Percentiles rank a stretch among this genome's conserved stretches.
Evolutionary conservation across 2,113 vertebrate genomes (phyloP).

Genomic region (Callopanchax toddi): DNA sequence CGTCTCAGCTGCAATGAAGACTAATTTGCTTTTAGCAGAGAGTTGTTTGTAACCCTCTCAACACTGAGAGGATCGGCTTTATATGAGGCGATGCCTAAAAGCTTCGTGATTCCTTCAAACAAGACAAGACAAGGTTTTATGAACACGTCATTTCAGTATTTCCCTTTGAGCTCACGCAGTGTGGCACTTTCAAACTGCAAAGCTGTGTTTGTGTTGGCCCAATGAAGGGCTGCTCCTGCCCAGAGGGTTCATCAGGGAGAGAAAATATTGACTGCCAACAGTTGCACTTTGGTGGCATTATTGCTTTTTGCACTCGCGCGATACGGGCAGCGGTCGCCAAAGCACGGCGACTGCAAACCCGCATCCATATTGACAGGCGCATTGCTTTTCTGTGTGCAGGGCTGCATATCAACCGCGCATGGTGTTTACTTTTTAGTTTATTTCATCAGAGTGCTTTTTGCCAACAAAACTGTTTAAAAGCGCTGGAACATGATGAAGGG

Average conservation of each 20-base stretch:
- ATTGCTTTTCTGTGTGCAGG: constrained; percentile 39
- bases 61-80: background rate
- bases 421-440: constrained; percentile 37
- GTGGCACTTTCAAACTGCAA: constrained; percentile 59
- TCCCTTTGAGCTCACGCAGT: constrained; percentile 30
- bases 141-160: background rate
- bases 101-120: constrained; percentile 27
- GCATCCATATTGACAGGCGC: constrained; percentile 39
- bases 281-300: constrained; percentile 64
- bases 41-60: constrained; percentile 22
- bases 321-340: constrained; percentile 40
- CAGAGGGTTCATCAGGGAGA: constrained; percentile 61
- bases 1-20: background rate
- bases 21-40: constrained; percentile 32
- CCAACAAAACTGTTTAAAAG: constrained; percentile 21
- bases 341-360: constrained; percentile 52
- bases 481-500: constrained; percentile 11
- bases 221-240: constrained; percentile 35
- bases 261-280: constrained; percentile 67
- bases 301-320: constrained; percentile 65
- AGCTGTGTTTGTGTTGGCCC: constrained; percentile 65
- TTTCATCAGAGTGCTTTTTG: constrained; percentile 16
- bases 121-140: constrained; percentile 24
- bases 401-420: constrained; percentile 22
- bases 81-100: constrained; percentile 11